These are phyloP conservation scores for Falco naumanni DNA, from an alignment of 2,797 vertebrate species.

Conservation along the genomic window DNA sequence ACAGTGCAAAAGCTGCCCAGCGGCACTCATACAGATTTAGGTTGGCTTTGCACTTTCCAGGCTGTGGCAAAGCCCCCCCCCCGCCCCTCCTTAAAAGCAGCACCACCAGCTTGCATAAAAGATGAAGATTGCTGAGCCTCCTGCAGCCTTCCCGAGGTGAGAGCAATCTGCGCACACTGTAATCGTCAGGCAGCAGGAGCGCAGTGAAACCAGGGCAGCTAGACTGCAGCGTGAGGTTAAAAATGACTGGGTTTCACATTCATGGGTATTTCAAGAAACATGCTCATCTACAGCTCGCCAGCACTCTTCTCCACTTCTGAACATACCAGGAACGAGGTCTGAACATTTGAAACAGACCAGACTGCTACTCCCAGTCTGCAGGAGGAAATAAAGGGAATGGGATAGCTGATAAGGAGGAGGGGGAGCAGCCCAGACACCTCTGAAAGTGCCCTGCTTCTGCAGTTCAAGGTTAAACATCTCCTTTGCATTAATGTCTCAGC, in stretches of 20 bases:
- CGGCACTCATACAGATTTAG: not conserved
- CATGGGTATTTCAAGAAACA: not conserved
- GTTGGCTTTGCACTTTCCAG: not conserved
- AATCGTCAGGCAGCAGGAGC: not conserved
- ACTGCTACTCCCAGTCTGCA: not conserved
- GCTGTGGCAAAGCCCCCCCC: not conserved
- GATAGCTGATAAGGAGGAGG: fast-evolving
- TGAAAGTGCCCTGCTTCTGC: not conserved
- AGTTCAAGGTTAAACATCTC: constrained; percentile 64
- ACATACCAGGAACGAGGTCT: fast-evolving
- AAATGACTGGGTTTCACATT: not conserved
- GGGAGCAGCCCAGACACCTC: not conserved
- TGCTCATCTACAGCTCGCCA: not conserved
- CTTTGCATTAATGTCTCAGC: constrained; percentile 34
- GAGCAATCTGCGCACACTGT: not conserved
- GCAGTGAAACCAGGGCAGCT: fast-evolving
- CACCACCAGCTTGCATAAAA: not conserved
- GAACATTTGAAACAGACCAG: not conserved
- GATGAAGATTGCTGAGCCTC: not conserved
- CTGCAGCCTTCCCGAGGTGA: not conserved
- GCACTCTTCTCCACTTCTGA: not conserved
- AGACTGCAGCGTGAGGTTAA: not conserved
- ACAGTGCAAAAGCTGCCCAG: fast-evolving
- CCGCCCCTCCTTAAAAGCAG: not conserved
- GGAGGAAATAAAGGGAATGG: not conserved